Evolutionary conservation across 2,113 vertebrate genomes (phyloP).

Genomic region (Ondatra zibethicus): DNA sequence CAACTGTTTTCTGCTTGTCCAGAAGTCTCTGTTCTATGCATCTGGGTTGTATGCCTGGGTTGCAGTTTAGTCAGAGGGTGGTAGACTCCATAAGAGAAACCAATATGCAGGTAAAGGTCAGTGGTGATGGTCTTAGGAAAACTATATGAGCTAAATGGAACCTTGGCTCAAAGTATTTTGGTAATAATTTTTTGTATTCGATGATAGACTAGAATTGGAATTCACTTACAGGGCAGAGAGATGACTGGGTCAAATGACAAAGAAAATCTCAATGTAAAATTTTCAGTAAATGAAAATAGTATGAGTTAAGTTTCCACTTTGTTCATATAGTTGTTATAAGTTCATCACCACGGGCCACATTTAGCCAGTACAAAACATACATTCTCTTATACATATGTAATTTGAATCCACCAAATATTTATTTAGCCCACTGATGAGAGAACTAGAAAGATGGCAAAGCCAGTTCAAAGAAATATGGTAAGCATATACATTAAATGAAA

Average conservation of each 20-base stretch:
- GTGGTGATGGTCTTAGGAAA: not conserved
- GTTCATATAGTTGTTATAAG: not conserved
- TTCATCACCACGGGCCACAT: not conserved
- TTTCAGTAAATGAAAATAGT: slow-evolving; percentile 34
- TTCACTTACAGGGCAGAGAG: slow-evolving; percentile 1
- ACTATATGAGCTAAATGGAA: not conserved
- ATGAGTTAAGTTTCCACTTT: not conserved
- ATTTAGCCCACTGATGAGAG: not conserved
- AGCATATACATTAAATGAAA: not conserved
- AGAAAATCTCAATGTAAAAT: slow-evolving; percentile 12
- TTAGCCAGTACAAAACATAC: not conserved
- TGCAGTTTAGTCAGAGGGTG: not conserved
- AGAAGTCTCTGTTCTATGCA: not conserved
- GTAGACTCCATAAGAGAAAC: not conserved
- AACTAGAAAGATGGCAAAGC: not conserved
- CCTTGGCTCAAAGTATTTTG: not conserved
- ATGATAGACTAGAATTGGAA: not conserved
- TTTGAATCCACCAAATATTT: not conserved
- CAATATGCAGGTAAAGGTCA: not conserved
- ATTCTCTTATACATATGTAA: not conserved
- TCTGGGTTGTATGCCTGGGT: not conserved
- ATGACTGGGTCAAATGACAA: not conserved
- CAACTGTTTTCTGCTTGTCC: not conserved
- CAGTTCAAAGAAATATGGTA: not conserved
- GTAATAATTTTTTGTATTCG: not conserved